Base-by-base conservation (phyloP, 2,888 invertebrate species). In the Erannis defoliaria region DNA sequence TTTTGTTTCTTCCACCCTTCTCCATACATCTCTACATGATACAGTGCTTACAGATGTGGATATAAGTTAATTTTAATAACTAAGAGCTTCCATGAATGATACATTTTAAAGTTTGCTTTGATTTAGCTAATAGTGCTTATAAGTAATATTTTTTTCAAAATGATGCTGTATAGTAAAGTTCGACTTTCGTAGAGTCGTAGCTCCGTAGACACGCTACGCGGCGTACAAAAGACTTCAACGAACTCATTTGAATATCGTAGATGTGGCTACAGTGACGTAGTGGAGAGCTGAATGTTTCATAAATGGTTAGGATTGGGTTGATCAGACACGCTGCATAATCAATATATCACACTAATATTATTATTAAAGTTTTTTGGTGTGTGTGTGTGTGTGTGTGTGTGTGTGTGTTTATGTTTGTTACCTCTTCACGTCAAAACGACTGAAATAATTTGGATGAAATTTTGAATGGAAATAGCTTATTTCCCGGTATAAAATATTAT, bases 181-280 rank as follows among this genome's bases (percentile, higher is more conserved):
- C 9, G 21, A 42, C 12, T 2, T 1, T 23, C 46, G 40, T 62
- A 58, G 19, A 10, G 1, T 18, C 46, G 43, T 62, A 58, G 58
- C 23, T 35, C 29, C 53, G 63, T 64, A 53, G 59, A 19, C 18
- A 23, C 33, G 31, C 59, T 63, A 62, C 66, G 60, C 46, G 29
- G 16, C 37, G 68, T 78, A 77, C 74, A 83, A 85, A 85, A 85
- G 86, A 85, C 81, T 76, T 85, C 82, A 85, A 85, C 85, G 85
- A 77, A 73, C 55, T 57, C 62, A 62, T 67, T 63, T 61, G 61
- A 60, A 66, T 69, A 21, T 35, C 60, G 57, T 57, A 29, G 55
- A 48, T 8, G 14, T 42, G 16, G n/a, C 45, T 55, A 12, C 33
- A 12, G 33, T 37, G 18, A 16, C 21, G n/a, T n/a, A n/a, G n/a